phyloP scores from a whole-genome alignment of 1,140 invertebrate genomes.

The Mylabris phalerata region DNA sequence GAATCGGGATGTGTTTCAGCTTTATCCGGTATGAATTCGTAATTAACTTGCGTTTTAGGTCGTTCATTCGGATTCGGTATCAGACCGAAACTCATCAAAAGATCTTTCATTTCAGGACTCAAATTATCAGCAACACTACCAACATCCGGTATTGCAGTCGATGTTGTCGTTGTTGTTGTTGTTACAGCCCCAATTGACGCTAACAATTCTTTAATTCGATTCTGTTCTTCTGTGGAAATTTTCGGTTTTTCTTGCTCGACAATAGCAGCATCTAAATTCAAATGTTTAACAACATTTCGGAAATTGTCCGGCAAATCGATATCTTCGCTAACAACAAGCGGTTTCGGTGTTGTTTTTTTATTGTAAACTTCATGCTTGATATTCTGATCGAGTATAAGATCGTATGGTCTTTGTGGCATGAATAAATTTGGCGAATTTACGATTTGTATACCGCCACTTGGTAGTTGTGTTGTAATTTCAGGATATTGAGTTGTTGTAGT shows the following conservation, averaged over 20 bases:
- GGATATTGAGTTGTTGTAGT: neutral
- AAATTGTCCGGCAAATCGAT: slow-evolving; percentile 30
- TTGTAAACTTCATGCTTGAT: neutral
- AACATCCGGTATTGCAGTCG: slow-evolving; percentile 30
- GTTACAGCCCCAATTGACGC: slow-evolving; percentile 23
- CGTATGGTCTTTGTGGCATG: neutral
- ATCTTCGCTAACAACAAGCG: slow-evolving; percentile 15
- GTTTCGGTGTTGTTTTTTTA: slow-evolving; percentile 16
- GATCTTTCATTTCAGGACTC: slow-evolving; percentile 42
- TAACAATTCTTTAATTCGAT: slow-evolving; percentile 27
- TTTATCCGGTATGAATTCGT: slow-evolving; percentile 19
- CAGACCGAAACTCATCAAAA: slow-evolving; percentile 43
- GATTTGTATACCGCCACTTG: slow-evolving; percentile 13
- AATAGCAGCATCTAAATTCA: slow-evolving; percentile 13
- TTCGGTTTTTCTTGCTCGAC: neutral
- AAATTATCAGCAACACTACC: slow-evolving; percentile 39
- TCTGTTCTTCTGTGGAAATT: slow-evolving; percentile 9
- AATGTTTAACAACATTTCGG: slow-evolving; percentile 22
- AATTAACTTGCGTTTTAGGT: slow-evolving; percentile 5
- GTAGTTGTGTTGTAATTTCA: neutral
- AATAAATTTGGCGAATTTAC: slow-evolving; percentile 15
- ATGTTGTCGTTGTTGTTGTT: slow-evolving; percentile 21
- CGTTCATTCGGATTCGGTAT: slow-evolving; percentile 28
- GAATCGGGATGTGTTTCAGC: slow-evolving; percentile 41
- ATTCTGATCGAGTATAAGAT: slow-evolving; percentile 2